A percentile compares a stretch with the other conserved stretches of the same genome.
phyloP scores from a whole-genome alignment of 2,888 invertebrate species.

The Urechis unicinctus region DNA sequence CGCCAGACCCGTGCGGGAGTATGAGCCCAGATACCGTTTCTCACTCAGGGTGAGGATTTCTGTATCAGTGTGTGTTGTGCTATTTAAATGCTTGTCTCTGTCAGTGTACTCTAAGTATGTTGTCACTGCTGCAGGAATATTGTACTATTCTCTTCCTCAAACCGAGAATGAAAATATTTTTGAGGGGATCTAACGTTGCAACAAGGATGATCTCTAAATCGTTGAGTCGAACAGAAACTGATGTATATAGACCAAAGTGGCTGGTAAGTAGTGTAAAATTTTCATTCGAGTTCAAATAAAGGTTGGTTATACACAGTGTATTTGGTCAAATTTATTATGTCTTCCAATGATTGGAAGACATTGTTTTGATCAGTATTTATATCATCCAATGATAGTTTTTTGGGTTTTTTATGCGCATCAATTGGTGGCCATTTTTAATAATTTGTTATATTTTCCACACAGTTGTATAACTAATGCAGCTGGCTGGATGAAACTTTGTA shows the following conservation, averaged over 20 bases:
- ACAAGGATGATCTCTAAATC: slow-evolving; percentile 41
- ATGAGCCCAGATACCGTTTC: slow-evolving; percentile 32
- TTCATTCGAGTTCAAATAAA: neutral
- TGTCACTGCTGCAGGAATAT: slow-evolving; percentile 45
- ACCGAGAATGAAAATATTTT: slow-evolving; percentile 46
- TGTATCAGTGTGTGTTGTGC: too few species aligned
- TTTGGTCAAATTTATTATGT: neutral
- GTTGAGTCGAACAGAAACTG: slow-evolving; percentile 36
- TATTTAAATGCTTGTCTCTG: too few species aligned
- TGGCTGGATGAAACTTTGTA: too few species aligned
- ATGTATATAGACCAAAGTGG: slow-evolving; percentile 40
- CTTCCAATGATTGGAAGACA: neutral
- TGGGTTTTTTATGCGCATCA: too few species aligned
- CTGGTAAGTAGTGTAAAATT: slow-evolving; percentile 24
- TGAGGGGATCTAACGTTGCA: slow-evolving; percentile 39
- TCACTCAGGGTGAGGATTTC: slow-evolving; percentile 34
- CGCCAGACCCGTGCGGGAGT: slow-evolving; percentile 30
- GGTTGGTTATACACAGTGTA: neutral
- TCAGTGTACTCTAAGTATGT: too few species aligned
- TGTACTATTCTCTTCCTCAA: slow-evolving; percentile 44
- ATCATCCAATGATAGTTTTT: too few species aligned
- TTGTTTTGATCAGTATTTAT: too few species aligned
- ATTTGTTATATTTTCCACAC: too few species aligned
- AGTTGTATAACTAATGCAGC: too few species aligned
- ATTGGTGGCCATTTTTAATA: too few species aligned